These are phyloP conservation scores for Halisarca cf. caerulea DNA, from an alignment of 37 sponge, comb jelly and placozoan genomes.

Conservation along the genomic window DNA sequence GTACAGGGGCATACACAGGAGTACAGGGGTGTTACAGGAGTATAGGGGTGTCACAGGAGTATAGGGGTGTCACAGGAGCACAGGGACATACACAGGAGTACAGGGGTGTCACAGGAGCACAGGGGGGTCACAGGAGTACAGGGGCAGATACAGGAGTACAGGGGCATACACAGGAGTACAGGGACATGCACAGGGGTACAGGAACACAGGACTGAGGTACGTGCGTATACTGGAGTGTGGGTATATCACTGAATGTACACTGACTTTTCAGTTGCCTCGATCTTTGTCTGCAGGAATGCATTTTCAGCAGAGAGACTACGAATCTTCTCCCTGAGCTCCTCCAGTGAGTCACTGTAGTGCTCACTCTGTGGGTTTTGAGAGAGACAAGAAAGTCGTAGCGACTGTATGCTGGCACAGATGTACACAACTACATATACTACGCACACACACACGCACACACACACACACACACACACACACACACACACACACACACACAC, in stretches of 20 bases:
- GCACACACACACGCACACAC: neutral
- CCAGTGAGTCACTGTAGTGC: conserved; percentile 20
- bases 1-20: no score
- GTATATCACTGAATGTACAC: neutral
- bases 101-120: no score
- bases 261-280: conserved; percentile 33
- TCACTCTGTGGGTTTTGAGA: conserved; percentile 17
- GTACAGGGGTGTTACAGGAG: no score
- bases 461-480: neutral
- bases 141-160: no score
- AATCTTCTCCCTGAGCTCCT: conserved; percentile 40
- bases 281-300: conserved; percentile 12
- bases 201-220: no score
- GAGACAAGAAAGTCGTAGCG: neutral
- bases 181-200: no score
- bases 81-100: no score
- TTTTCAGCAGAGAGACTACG: conserved; percentile 35
- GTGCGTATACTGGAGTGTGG: conserved; percentile 2
- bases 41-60: no score
- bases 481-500: neutral
- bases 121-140: no score
- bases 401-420: neutral
- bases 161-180: no score
- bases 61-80: no score
- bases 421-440: neutral